These are phyloP conservation scores for Morone saxatilis DNA, from an alignment of 2,113 vertebrate genomes.

Conservation along the genomic window DNA sequence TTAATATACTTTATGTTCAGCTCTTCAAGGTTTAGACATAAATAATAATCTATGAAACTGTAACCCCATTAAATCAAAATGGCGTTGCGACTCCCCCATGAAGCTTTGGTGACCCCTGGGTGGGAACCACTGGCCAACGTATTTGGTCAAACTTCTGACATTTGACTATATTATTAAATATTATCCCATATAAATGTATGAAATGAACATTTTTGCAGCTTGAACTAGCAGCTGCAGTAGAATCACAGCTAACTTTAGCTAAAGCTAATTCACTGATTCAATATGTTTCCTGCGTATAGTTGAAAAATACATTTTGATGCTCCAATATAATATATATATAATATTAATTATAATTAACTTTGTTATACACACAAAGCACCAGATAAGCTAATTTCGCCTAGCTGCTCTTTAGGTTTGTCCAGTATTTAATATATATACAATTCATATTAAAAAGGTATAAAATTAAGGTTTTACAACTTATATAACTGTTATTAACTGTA, in stretches of 20 bases:
- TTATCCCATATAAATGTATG: background rate
- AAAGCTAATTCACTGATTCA: background rate
- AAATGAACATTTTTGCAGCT: background rate
- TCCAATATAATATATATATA: too few relatives aligned
- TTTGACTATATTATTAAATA: background rate
- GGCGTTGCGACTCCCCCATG: too few relatives aligned
- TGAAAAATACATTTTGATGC: background rate
- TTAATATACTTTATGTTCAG: too few relatives aligned
- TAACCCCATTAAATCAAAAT: too few relatives aligned
- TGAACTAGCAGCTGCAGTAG: background rate
- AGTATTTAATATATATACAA: background rate
- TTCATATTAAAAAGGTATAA: background rate
- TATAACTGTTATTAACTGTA: background rate
- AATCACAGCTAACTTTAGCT: background rate
- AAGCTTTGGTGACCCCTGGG: too few relatives aligned
- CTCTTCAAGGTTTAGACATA: too few relatives aligned
- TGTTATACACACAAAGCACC: background rate
- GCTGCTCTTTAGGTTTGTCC: background rate
- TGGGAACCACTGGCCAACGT: too few relatives aligned
- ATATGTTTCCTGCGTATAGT: background rate
- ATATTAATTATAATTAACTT: background rate
- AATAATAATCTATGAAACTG: too few relatives aligned
- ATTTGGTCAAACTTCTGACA: background rate
- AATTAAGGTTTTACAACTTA: background rate
- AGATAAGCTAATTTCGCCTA: slow-evolving; percentile 1